These are phyloP conservation scores for Yponomeuta evonymella DNA, from an alignment of 2,888 invertebrate genomes.

Conservation along the genomic window DNA sequence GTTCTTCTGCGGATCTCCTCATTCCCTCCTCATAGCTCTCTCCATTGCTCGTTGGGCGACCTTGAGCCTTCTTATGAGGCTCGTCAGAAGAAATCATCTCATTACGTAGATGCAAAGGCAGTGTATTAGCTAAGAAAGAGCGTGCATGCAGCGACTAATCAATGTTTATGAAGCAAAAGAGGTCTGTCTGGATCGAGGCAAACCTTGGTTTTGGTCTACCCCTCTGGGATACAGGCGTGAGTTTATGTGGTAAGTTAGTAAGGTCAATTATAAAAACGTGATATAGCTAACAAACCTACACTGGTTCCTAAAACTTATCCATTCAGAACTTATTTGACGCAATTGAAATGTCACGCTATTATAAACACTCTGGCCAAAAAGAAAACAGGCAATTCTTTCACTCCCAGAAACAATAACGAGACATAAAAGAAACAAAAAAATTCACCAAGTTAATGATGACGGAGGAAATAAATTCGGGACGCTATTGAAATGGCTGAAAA, in stretches of 20 bases:
- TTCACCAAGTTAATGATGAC: constrained; percentile 66
- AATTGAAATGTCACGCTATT: not conserved
- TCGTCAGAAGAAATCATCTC: too few relatives aligned
- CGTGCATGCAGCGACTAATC: too few relatives aligned
- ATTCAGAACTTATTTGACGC: not conserved
- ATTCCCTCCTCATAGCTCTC: too few relatives aligned
- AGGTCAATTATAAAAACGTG: not conserved
- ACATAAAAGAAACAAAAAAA: constrained; percentile 21
- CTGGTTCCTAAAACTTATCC: not conserved
- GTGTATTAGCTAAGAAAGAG: too few relatives aligned
- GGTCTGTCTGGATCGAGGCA: not conserved
- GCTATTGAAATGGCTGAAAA: constrained; percentile 63
- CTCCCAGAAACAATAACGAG: constrained; percentile 20
- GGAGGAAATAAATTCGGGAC: constrained; percentile 57
- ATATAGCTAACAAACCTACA: not conserved
- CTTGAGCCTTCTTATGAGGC: too few relatives aligned
- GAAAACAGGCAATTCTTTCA: constrained; percentile 4
- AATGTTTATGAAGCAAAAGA: too few relatives aligned
- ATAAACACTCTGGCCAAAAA: not conserved
- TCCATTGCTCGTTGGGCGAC: too few relatives aligned
- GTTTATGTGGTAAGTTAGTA: too few relatives aligned
- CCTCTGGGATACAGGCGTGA: not conserved
- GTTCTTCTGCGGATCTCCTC: too few relatives aligned
- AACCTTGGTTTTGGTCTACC: not conserved
- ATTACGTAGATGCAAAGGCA: too few relatives aligned